Evolutionary conservation across 2,888 invertebrate genomes (phyloP).

Genomic region (Catocala sponsa): DNA sequence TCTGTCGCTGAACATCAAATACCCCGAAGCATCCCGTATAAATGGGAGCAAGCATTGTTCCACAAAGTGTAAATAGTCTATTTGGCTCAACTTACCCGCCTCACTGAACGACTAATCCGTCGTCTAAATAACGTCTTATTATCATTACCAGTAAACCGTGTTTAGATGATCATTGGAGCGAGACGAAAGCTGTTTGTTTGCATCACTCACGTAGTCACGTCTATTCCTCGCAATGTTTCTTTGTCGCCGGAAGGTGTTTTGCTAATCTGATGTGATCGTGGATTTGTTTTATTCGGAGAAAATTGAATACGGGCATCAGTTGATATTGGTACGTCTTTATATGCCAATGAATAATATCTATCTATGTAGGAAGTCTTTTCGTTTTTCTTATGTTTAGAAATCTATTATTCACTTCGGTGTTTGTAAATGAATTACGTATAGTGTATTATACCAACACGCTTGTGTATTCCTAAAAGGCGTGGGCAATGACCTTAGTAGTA

Average conservation of each 20-base stretch:
- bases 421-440: too few species aligned
- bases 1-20: neutral
- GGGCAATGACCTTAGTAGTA: too few species aligned
- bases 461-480: too few species aligned
- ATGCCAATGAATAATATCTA: too few species aligned
- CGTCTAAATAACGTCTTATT: conserved; percentile 41
- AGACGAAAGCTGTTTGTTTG: conserved; percentile 19
- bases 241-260: neutral
- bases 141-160: conserved; percentile 35
- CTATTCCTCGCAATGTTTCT: neutral
- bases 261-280: neutral
- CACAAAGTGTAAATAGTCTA: conserved; percentile 22
- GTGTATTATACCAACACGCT: too few species aligned
- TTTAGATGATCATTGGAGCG: conserved; percentile 35
- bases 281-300: neutral
- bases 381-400: too few species aligned
- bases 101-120: conserved; percentile 34
- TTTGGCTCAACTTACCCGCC: conserved; percentile 19
- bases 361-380: too few species aligned
- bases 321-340: too few species aligned
- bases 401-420: too few species aligned
- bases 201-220: conserved; percentile 12
- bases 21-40: neutral
- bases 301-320: neutral
- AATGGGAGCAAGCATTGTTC: conserved; percentile 15